Evolutionary conservation across 2,113 vertebrate species (phyloP).

Genomic region (Danio rerio): DNA sequence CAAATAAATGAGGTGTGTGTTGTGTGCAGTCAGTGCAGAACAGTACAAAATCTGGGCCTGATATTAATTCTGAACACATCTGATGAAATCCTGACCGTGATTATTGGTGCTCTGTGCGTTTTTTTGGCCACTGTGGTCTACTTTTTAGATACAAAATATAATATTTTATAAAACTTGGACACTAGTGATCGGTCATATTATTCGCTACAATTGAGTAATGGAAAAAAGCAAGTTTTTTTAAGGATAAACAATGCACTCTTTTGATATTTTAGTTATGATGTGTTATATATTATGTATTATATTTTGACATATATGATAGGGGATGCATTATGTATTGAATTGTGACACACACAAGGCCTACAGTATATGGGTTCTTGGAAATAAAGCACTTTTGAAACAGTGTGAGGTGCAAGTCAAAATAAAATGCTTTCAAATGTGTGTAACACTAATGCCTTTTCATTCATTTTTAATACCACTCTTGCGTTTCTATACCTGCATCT

Average conservation of each 20-base stretch:
- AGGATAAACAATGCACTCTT: background rate
- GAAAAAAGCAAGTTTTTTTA: background rate
- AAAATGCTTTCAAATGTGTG: conserved; percentile 50
- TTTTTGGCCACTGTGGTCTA: background rate
- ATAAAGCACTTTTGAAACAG: conserved; percentile 16
- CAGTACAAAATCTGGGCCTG: background rate
- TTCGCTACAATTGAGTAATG: background rate
- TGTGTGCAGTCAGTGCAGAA: background rate
- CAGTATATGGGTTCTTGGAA: background rate
- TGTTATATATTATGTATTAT: background rate
- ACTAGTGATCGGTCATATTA: background rate
- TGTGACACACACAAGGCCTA: background rate
- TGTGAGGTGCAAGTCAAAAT: conserved; percentile 40
- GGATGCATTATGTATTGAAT: too few relatives aligned
- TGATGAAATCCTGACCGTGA: background rate
- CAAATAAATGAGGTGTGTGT: conserved; percentile 37
- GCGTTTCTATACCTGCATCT: conserved; percentile 33
- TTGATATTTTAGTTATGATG: conserved; percentile 2
- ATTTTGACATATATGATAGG: background rate
- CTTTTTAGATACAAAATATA: background rate
- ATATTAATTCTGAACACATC: conserved; percentile 6
- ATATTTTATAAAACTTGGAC: background rate
- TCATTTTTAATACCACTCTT: conserved; percentile 51
- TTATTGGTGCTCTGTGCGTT: background rate
- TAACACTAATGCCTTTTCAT: conserved; percentile 43